These are phyloP conservation scores for Lasioglossum figueresi DNA, from an alignment of 2,888 invertebrate genomes.

Conservation along the genomic window DNA sequence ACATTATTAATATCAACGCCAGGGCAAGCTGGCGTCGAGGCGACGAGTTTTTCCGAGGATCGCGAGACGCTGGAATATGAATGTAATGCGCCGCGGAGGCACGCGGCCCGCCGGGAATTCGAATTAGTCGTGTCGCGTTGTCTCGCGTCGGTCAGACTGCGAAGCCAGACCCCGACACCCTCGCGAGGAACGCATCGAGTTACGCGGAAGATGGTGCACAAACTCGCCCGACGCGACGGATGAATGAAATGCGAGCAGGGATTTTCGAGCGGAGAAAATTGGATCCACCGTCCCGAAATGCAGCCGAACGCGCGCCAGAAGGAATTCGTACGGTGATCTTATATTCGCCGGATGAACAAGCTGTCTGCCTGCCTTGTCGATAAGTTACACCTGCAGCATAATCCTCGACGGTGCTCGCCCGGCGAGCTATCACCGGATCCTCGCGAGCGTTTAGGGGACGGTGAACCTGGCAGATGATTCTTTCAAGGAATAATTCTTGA, in stretches of 20 bases:
- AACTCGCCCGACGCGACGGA: background rate
- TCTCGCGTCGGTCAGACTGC: background rate
- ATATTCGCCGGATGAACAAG: background rate
- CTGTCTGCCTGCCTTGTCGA: background rate
- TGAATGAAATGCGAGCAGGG: constrained; percentile 1
- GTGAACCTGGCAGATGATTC: background rate
- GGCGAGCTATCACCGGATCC: background rate
- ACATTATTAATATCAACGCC: constrained; percentile 76
- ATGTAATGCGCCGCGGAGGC: constrained; percentile 41
- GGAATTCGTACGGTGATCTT: background rate
- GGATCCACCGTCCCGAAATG: background rate
- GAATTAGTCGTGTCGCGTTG: constrained; percentile 49
- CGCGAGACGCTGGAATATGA: constrained; percentile 37
- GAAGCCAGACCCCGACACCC: background rate
- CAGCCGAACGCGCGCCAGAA: background rate
- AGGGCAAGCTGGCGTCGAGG: constrained; percentile 33
- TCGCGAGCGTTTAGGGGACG: background rate
- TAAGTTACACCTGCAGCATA: constrained; percentile 1
- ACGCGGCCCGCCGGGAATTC: constrained; percentile 35
- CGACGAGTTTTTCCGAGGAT: constrained; percentile 62
- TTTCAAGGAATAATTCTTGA: background rate
- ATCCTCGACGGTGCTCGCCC: background rate
- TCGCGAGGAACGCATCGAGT: constrained; percentile 1
- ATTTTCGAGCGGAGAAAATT: background rate
- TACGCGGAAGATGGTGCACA: background rate